Evolutionary conservation across 2,797 vertebrate species (phyloP).

Genomic region (Micrastur ruficollis): DNA sequence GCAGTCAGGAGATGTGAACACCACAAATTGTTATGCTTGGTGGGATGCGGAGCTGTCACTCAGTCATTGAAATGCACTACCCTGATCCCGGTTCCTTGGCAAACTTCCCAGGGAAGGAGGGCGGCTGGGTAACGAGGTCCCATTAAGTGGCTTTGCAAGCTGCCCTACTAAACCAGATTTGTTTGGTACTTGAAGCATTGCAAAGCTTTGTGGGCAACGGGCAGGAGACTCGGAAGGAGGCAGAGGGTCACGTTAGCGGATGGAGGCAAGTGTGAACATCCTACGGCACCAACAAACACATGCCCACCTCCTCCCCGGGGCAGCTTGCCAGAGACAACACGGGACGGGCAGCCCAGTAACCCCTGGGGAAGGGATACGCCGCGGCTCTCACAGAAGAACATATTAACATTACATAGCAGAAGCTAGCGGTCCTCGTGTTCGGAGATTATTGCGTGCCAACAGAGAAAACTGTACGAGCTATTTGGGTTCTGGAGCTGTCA

Average conservation of each 20-base stretch:
- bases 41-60: background rate
- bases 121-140: background rate
- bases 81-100: background rate
- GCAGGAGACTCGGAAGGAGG: background rate
- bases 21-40: background rate
- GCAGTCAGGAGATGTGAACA: background rate
- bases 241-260: background rate
- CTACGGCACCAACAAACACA: background rate
- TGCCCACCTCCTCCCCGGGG: accelerated
- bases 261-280: background rate
- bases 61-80: background rate
- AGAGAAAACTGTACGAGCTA: accelerated
- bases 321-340: background rate
- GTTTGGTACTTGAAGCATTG: background rate
- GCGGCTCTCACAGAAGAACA: background rate
- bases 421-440: accelerated
- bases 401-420: background rate
- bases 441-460: background rate
- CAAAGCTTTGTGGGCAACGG: accelerated
- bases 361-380: background rate
- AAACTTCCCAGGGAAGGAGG: background rate
- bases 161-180: background rate
- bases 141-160: background rate
- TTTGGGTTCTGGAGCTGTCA: background rate
- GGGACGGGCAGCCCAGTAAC: background rate